phyloP scores from a whole-genome alignment of 2,797 vertebrate species.

The Podargus strigoides region DNA sequence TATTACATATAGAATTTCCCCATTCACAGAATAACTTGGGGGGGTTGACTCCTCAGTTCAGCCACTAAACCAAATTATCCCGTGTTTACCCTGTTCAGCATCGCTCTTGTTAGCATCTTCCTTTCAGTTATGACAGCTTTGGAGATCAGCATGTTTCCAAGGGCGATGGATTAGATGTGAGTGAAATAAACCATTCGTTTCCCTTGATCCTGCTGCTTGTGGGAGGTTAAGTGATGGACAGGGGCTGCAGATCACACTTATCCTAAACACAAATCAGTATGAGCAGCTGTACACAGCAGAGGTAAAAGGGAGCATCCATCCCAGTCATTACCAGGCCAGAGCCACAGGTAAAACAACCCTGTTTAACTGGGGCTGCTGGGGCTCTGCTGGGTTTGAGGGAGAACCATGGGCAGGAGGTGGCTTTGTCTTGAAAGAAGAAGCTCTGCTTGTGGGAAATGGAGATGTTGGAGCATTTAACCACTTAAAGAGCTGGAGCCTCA shows the following conservation, averaged over 20 bases:
- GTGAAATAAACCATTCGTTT: background rate
- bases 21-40: background rate
- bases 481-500: background rate
- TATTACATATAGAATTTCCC: too few species aligned
- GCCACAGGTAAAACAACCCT: background rate
- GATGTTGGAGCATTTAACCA: background rate
- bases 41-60: background rate
- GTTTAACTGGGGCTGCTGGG: background rate
- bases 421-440: background rate
- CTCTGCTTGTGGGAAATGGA: background rate
- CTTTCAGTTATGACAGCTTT: background rate
- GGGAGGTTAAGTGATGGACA: background rate
- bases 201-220: background rate
- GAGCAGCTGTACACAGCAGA: background rate
- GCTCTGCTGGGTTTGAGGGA: background rate
- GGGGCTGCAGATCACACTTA: background rate
- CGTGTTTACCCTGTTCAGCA: background rate
- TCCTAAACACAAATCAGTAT: background rate
- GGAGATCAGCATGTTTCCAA: background rate
- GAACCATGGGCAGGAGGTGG: too few species aligned
- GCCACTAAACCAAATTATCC: background rate
- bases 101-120: background rate
- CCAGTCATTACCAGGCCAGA: background rate
- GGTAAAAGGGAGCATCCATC: background rate
- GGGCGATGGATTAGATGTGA: background rate